Evolutionary conservation across 2,113 vertebrate species (phyloP).

Genomic region (Corythornis cristatus): DNA sequence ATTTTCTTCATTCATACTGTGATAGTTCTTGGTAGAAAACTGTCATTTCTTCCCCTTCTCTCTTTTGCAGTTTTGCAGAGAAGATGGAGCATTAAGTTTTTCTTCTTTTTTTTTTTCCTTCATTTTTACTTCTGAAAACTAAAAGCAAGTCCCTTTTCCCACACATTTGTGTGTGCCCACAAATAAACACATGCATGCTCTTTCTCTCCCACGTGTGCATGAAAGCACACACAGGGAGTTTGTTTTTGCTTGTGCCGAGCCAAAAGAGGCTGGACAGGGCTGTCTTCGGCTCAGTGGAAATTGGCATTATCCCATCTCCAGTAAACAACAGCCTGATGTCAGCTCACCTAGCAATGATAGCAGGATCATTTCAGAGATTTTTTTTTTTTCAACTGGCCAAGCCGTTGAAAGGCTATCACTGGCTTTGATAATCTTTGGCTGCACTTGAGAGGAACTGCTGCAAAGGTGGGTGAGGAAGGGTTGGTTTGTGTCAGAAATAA

Average conservation of each 20-base stretch:
- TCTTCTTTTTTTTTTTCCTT: too few species aligned
- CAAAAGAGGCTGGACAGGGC: conserved; percentile 47
- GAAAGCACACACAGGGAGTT: conserved; percentile 44
- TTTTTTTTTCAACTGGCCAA: conserved; percentile 51
- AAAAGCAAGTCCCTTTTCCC: neutral
- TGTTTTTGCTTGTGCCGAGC: conserved; percentile 40
- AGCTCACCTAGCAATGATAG: conserved; percentile 34
- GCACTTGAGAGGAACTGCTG: conserved; percentile 48
- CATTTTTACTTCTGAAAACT: conserved; percentile 26
- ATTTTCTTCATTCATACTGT: neutral
- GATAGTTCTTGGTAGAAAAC: neutral
- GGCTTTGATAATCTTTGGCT: conserved; percentile 70
- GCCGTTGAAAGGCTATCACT: conserved; percentile 66
- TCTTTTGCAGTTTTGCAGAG: neutral
- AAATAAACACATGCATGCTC: neutral
- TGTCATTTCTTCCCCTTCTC: neutral
- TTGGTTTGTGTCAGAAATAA: conserved; percentile 67
- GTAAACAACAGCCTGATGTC: conserved; percentile 77
- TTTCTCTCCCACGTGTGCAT: neutral
- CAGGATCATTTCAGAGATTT: conserved; percentile 47
- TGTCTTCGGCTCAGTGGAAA: conserved; percentile 74
- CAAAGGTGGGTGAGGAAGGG: conserved; percentile 18
- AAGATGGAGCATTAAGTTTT: neutral
- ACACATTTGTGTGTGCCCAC: neutral
- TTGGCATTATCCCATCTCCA: conserved; percentile 73